Evolutionary conservation across 2,797 vertebrate species (phyloP).

Genomic region (Diglossa cyanea): DNA sequence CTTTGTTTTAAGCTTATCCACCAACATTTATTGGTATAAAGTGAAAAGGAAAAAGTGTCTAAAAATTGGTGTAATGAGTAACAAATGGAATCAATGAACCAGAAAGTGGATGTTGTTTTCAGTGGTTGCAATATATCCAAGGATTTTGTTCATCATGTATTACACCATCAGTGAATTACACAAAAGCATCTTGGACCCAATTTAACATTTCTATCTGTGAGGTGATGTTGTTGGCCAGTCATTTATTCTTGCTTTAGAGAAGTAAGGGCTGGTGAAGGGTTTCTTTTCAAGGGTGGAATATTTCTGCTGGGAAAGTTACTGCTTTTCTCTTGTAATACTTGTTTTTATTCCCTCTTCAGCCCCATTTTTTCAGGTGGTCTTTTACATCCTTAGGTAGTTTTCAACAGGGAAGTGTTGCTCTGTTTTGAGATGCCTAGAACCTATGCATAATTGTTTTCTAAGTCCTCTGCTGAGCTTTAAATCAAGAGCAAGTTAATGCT

Average conservation of each 20-base stretch:
- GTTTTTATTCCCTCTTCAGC: accelerated
- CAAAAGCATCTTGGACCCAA: too few species aligned
- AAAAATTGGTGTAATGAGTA: not conserved
- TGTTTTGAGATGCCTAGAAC: not conserved
- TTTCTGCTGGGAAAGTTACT: not conserved
- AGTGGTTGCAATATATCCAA: not conserved
- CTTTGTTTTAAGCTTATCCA: not conserved
- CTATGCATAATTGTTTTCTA: not conserved
- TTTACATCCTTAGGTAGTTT: not conserved
- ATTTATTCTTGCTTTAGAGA: not conserved
- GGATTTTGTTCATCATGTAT: not conserved
- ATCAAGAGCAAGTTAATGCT: not conserved
- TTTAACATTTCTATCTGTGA: too few species aligned
- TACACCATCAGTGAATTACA: not conserved
- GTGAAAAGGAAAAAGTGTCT: not conserved
- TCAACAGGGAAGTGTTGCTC: not conserved
- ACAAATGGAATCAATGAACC: not conserved
- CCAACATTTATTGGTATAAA: not conserved
- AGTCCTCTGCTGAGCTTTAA: not conserved
- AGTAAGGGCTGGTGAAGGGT: not conserved
- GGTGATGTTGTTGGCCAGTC: not conserved
- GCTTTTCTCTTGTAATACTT: not conserved
- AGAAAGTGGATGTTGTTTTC: not conserved
- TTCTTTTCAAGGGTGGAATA: not conserved
- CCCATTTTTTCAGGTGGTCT: not conserved